Percentiles rank a stretch among this genome's conserved stretches.
Conservation (phyloP, 2,113 vertebrate species). For the Tyto alba region DNA sequence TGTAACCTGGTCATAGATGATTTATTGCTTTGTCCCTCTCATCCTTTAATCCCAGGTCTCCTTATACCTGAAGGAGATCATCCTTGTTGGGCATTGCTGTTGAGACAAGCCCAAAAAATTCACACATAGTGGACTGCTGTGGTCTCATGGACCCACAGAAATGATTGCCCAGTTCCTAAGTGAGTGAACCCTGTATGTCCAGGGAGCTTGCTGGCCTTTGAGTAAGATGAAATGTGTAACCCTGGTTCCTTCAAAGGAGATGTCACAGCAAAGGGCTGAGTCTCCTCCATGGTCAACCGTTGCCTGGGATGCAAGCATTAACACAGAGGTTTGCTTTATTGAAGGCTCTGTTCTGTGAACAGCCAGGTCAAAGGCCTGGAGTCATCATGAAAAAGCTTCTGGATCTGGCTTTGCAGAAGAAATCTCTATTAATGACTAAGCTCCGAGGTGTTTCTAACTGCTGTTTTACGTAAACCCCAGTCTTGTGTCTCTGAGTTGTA, state of each 20-base stretch:
- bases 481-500: neutral
- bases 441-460: neutral
- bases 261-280: neutral
- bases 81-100: neutral
- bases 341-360: neutral
- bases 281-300: neutral
- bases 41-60: neutral
- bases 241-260: neutral
- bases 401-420: neutral
- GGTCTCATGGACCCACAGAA: neutral
- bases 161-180: neutral
- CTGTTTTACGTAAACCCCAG: neutral
- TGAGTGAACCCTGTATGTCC: neutral
- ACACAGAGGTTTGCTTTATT: neutral
- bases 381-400: neutral
- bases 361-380: neutral
- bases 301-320: neutral
- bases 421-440: neutral
- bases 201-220: neutral
- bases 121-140: neutral
- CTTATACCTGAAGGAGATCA: neutral
- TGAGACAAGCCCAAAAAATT: neutral
- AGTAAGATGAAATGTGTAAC: accelerated
- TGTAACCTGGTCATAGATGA: neutral
- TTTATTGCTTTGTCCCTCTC: neutral